Evolutionary conservation across 2,888 invertebrate species (phyloP).

Genomic region (Eulithis testata): DNA sequence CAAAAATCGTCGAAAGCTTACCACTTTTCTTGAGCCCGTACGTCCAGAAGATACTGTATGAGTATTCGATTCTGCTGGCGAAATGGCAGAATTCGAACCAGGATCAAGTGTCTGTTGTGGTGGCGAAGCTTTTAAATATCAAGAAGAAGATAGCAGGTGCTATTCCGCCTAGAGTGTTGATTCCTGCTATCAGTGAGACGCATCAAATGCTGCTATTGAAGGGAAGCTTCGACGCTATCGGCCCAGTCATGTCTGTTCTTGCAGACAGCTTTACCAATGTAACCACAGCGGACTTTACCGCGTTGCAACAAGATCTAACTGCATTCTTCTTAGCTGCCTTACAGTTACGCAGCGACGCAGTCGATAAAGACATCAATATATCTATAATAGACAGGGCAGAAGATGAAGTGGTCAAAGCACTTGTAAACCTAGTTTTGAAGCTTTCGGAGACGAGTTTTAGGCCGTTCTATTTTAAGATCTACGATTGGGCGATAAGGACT

Average conservation of each 20-base stretch:
- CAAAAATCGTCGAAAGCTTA: conserved; percentile 92
- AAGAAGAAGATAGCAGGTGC: conserved; percentile 87
- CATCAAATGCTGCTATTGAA: conserved; percentile 86
- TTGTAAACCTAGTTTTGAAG: conserved; percentile 93
- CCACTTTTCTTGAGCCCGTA: conserved; percentile 95
- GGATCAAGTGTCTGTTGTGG: conserved; percentile 79
- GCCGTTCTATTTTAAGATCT: conserved; percentile 94
- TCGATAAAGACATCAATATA: conserved; percentile 59
- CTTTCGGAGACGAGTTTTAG: conserved; percentile 95
- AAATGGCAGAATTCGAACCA: conserved; percentile 81
- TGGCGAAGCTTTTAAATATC: conserved; percentile 85
- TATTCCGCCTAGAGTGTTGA: conserved; percentile 89
- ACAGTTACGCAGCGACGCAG: conserved; percentile 86
- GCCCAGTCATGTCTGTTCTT: conserved; percentile 90
- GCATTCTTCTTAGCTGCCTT: conserved; percentile 90
- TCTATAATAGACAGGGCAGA: conserved; percentile 86
- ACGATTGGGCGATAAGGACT: conserved; percentile 92
- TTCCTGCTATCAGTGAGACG: conserved; percentile 89
- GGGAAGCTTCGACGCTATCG: conserved; percentile 85
- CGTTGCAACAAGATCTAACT: conserved; percentile 88
- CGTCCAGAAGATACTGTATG: conserved; percentile 88
- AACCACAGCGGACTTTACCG: conserved; percentile 86
- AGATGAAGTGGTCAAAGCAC: conserved; percentile 88
- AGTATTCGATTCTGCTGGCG: conserved; percentile 85
- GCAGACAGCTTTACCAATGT: conserved; percentile 88